These are phyloP conservation scores for Lates japonicus DNA, from an alignment of 2,797 vertebrate species.

Conservation along the genomic window DNA sequence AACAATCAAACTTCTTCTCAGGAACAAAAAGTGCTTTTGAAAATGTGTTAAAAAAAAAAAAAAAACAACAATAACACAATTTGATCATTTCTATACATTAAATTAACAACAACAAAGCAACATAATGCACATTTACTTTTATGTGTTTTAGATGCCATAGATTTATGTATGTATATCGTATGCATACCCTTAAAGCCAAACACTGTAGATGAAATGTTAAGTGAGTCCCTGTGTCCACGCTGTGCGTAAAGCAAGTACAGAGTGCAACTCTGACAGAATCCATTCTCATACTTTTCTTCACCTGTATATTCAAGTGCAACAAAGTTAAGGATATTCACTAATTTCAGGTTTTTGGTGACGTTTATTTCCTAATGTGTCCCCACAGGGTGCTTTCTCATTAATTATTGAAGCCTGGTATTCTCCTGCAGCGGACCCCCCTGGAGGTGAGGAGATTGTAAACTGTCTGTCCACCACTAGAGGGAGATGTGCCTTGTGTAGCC, in stretches of 20 bases:
- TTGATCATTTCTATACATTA: not conserved
- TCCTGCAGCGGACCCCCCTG: conserved; percentile 86
- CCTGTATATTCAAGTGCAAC: not conserved
- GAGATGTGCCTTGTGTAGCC: conserved; percentile 68
- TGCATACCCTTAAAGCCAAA: not conserved
- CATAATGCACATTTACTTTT: too few species aligned
- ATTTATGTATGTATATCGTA: not conserved
- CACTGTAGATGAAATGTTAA: not conserved
- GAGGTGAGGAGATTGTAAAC: conserved; percentile 86
- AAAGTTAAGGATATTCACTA: not conserved
- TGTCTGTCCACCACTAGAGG: conserved; percentile 85
- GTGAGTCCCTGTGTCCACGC: not conserved
- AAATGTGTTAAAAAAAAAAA: not conserved
- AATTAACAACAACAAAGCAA: not conserved
- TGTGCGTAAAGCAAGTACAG: not conserved
- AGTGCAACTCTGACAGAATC: not conserved
- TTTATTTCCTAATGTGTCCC: conserved; percentile 37
- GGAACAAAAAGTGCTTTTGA: not conserved
- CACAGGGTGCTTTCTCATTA: conserved; percentile 96
- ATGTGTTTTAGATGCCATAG: not conserved
- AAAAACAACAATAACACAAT: too few species aligned
- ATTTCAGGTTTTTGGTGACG: conserved; percentile 13
- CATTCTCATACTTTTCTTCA: not conserved
- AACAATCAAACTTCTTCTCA: not conserved
- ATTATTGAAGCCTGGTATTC: conserved; percentile 95